A percentile compares a stretch with the other conserved stretches of the same genome.
Evolutionary conservation across 2,888 invertebrate genomes (phyloP).

Genomic region (Brachypterus glaber): DNA sequence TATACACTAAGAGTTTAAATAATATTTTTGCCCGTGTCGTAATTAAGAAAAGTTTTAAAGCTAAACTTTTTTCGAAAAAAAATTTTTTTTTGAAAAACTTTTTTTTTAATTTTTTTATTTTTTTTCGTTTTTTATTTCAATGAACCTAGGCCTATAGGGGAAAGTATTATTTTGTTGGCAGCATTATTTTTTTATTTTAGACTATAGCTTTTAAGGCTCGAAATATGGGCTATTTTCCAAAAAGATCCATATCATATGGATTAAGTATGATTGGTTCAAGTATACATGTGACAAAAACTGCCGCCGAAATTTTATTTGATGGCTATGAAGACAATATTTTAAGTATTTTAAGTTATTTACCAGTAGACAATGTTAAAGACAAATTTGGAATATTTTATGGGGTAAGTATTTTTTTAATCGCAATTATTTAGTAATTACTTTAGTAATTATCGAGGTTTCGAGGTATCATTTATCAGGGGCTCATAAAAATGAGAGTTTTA

Average conservation of each 20-base stretch:
- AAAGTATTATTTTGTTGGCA: too few species aligned
- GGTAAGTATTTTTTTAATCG: conserved; percentile 39
- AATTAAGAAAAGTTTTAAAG: too few species aligned
- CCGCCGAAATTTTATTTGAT: conserved; percentile 63
- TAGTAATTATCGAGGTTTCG: not conserved
- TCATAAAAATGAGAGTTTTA: too few species aligned
- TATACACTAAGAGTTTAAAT: too few species aligned
- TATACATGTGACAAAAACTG: conserved; percentile 53
- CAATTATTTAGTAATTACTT: too few species aligned
- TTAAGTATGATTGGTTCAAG: conserved; percentile 23
- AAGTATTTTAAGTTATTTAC: conserved; percentile 51
- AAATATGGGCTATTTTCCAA: conserved; percentile 46
- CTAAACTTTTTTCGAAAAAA: too few species aligned
- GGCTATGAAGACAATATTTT: conserved; percentile 71
- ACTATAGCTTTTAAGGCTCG: conserved; percentile 52
- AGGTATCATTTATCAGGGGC: too few species aligned
- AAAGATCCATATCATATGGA: conserved; percentile 49
- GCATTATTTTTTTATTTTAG: conserved; percentile 40
- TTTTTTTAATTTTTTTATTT: too few species aligned
- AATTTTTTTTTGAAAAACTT: too few species aligned
- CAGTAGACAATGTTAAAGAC: conserved; percentile 55
- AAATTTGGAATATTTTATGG: conserved; percentile 79
- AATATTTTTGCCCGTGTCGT: too few species aligned
- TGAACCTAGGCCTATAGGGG: too few species aligned
- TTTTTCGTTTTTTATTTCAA: too few species aligned